Conservation (phyloP, 2,113 vertebrate species). For the Gobio gobio region DNA sequence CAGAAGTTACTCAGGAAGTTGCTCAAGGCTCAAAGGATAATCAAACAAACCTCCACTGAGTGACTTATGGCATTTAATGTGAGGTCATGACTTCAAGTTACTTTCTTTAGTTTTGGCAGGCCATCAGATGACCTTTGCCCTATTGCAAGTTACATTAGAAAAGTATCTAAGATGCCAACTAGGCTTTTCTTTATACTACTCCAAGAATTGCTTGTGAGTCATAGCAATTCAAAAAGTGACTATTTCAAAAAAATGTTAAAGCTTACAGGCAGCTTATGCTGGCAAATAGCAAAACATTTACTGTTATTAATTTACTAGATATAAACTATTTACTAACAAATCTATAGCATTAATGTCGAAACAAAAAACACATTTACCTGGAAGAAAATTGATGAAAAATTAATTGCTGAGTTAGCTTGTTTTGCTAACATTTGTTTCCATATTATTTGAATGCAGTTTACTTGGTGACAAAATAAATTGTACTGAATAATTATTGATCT, state of each 20-base stretch:
- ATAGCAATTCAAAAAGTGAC: neutral
- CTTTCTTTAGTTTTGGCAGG: neutral
- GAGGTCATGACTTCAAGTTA: neutral
- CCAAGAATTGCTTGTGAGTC: neutral
- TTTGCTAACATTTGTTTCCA: no score
- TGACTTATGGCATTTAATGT: neutral
- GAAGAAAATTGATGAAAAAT: no score
- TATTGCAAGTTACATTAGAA: neutral
- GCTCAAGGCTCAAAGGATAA: neutral
- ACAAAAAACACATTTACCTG: neutral
- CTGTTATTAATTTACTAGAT: no score
- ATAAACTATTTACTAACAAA: no score
- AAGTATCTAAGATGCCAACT: neutral
- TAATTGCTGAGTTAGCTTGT: no score
- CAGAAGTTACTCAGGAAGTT: neutral
- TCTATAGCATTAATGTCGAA: neutral
- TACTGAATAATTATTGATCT: neutral
- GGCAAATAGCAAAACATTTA: no score
- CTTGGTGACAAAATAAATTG: no score
- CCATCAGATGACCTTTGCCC: neutral
- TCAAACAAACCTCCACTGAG: neutral
- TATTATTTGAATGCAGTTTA: no score
- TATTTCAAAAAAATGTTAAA: no score
- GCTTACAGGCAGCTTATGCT: no score
- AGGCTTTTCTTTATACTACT: constrained; percentile 9